Evolutionary conservation across 2,888 invertebrate genomes (phyloP).

Genomic region (Epinotia bilunana): DNA sequence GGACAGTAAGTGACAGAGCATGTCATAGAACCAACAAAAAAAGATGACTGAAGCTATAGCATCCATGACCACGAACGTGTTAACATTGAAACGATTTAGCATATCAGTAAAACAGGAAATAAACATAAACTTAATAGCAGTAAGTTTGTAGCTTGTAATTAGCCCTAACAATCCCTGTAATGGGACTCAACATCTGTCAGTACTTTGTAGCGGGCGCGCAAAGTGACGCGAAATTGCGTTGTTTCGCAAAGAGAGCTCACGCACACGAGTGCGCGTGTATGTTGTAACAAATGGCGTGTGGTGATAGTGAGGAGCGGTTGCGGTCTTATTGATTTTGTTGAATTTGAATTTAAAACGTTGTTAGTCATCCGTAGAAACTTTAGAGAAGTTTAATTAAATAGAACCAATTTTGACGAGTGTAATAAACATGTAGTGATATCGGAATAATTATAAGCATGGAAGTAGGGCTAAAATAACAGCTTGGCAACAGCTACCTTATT

Average conservation of each 20-base stretch:
- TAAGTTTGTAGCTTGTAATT: slow-evolving; percentile 31
- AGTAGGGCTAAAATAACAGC: too few relatives aligned
- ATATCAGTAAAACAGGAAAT: slow-evolving; percentile 4
- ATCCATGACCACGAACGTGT: too few relatives aligned
- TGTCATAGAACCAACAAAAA: too few relatives aligned
- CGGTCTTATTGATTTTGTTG: not conserved
- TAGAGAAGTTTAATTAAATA: too few relatives aligned
- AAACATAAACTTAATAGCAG: slow-evolving; percentile 26
- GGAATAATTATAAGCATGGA: too few relatives aligned
- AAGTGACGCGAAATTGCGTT: slow-evolving; percentile 70
- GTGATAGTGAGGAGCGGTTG: slow-evolving; percentile 44
- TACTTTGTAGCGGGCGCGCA: slow-evolving; percentile 63
- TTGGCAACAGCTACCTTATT: too few relatives aligned
- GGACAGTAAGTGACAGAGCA: too few relatives aligned
- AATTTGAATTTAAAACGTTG: not conserved
- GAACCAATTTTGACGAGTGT: too few relatives aligned
- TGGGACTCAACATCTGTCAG: slow-evolving; percentile 37
- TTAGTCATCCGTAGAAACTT: too few relatives aligned
- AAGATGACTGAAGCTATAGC: too few relatives aligned
- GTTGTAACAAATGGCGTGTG: slow-evolving; percentile 51
- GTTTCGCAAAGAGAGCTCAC: slow-evolving; percentile 64
- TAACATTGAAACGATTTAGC: not conserved
- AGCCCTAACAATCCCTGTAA: slow-evolving; percentile 37
- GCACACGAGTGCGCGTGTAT: slow-evolving; percentile 54
- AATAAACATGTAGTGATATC: too few relatives aligned